These are phyloP conservation scores for Apogon hyalosoma DNA, from an alignment of 2,797 vertebrate species.

Conservation along the genomic window DNA sequence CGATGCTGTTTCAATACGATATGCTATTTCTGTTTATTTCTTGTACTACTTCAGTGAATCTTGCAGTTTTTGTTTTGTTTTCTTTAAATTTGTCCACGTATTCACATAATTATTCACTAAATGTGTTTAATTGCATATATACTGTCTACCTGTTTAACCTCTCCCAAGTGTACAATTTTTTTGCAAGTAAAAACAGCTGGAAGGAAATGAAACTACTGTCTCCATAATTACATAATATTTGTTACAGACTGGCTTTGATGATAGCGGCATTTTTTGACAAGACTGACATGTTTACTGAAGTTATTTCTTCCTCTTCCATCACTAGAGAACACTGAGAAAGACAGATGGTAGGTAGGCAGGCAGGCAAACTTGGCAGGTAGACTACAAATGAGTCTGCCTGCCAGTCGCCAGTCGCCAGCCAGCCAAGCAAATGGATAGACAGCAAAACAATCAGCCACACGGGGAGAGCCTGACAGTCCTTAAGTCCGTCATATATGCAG, in stretches of 20 bases:
- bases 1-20: no score
- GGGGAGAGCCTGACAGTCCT: conserved; percentile 16
- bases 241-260: background rate
- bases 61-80: no score
- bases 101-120: no score
- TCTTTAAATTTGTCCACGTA: no score
- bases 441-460: conserved; percentile 15
- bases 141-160: no score
- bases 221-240: no score
- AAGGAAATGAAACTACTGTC: no score
- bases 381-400: conserved; percentile 42
- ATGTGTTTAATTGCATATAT: no score
- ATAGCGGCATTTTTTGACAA: conserved; percentile 10
- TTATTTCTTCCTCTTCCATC: conserved; percentile 27
- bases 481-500: conserved; percentile 12
- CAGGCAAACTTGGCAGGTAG: conserved; percentile 55
- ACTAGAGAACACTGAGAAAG: conserved; percentile 22
- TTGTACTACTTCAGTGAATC: no score
- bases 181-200: no score
- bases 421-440: conserved; percentile 43
- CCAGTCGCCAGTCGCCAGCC: conserved; percentile 31
- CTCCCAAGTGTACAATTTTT: no score
- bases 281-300: conserved; percentile 17
- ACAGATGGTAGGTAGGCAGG: conserved; percentile 69
- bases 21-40: no score